phyloP scores from a whole-genome alignment of 2,113 vertebrate genomes.

The Coturnix japonica region DNA sequence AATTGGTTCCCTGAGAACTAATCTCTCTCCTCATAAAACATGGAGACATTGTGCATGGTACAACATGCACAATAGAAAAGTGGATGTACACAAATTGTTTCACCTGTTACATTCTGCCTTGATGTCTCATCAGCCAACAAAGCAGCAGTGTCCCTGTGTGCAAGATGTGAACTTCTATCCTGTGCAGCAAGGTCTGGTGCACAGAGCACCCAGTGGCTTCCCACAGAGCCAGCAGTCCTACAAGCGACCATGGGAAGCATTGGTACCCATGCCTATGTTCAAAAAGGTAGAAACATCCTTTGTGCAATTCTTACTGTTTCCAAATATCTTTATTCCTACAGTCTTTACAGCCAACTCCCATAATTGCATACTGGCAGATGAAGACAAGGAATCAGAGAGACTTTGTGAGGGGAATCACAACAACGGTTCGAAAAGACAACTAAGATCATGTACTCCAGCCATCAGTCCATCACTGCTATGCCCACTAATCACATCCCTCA shows the following conservation, averaged over 20 bases:
- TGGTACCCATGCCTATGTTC: background rate
- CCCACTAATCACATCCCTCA: too few relatives aligned
- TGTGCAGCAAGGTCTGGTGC: background rate
- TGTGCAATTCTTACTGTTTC: background rate
- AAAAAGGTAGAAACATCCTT: background rate
- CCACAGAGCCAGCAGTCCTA: fast-evolving
- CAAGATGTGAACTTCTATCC: fast-evolving
- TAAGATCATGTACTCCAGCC: too few relatives aligned
- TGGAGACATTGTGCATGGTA: too few relatives aligned
- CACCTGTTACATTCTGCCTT: background rate
- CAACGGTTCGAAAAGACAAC: too few relatives aligned
- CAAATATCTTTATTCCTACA: background rate
- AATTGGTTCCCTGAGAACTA: background rate
- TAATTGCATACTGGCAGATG: background rate
- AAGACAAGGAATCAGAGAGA: background rate
- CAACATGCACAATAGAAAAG: background rate
- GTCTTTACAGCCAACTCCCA: background rate
- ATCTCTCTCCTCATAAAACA: background rate
- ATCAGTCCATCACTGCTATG: too few relatives aligned
- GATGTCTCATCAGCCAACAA: background rate
- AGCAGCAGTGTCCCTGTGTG: fast-evolving
- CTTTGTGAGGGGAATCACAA: background rate
- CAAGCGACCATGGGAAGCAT: background rate
- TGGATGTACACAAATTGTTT: background rate
- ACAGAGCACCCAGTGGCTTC: background rate